Evolutionary conservation across 92 coral and sea anemone species (phyloP).

Genomic region (Desmophyllum pertusum): DNA sequence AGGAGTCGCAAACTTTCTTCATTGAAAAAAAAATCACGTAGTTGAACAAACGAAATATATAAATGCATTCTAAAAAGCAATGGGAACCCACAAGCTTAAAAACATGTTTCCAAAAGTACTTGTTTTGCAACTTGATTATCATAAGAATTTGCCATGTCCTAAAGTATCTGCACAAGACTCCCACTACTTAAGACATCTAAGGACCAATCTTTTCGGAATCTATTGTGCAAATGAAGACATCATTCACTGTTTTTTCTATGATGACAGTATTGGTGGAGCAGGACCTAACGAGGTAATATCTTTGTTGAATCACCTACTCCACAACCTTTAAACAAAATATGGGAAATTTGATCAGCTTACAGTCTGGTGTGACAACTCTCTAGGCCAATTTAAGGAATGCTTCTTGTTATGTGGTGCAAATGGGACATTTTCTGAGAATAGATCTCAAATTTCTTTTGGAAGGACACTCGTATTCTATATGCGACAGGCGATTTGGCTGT

Average conservation of each 20-base stretch:
- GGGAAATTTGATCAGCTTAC: background rate
- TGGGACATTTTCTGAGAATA: background rate
- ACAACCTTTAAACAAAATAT: too few species aligned
- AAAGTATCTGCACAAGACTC: background rate
- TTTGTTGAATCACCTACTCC: too few species aligned
- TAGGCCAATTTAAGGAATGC: constrained; percentile 2
- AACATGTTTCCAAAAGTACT: background rate
- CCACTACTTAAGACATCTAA: background rate
- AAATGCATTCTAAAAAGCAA: background rate
- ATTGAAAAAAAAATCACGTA: background rate
- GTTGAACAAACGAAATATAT: background rate
- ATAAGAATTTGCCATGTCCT: background rate
- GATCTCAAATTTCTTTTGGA: constrained; percentile 2
- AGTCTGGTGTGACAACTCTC: background rate
- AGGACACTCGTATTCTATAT: background rate
- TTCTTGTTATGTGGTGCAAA: background rate
- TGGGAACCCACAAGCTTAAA: background rate
- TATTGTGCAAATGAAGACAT: too few species aligned
- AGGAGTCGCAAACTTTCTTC: background rate
- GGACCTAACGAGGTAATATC: too few species aligned
- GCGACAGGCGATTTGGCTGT: background rate
- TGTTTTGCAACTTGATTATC: background rate
- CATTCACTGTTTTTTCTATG: too few species aligned
- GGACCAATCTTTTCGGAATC: constrained; percentile 14
- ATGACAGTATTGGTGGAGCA: too few species aligned